These are phyloP conservation scores for Gymnoscelis rufifasciata DNA, from an alignment of 2,888 invertebrate species.

Conservation along the genomic window DNA sequence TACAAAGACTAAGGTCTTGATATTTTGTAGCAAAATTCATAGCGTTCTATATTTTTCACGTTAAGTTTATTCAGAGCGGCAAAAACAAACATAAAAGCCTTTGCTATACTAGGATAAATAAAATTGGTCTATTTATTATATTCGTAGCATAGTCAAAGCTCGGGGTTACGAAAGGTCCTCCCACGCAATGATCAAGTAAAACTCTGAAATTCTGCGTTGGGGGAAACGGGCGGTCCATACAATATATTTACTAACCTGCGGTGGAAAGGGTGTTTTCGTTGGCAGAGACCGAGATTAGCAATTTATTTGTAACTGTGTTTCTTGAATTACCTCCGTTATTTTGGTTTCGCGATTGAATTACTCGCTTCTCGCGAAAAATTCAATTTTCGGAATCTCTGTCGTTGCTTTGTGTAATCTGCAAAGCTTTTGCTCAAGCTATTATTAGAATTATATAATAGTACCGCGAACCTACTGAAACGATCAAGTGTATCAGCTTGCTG, in stretches of 20 bases:
- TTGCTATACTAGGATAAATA: conserved; percentile 31
- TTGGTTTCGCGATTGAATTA: conserved; percentile 11
- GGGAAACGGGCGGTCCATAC: conserved; percentile 1
- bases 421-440: background rate
- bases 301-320: conserved; percentile 19
- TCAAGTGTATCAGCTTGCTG: too few relatives aligned
- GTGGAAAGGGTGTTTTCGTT: conserved; percentile 14
- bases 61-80: conserved; percentile 18
- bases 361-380: conserved; percentile 11
- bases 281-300: conserved; percentile 17
- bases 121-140: conserved; percentile 36
- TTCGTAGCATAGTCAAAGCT: conserved; percentile 29
- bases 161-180: conserved; percentile 26
- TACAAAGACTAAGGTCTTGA: too few relatives aligned
- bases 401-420: background rate
- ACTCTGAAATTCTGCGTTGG: conserved; percentile 8
- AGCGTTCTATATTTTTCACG: too few relatives aligned
- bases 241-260: conserved; percentile 6
- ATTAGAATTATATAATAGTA: too few relatives aligned
- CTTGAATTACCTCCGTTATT: conserved; percentile 15
- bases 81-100: conserved; percentile 31
- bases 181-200: conserved; percentile 12
- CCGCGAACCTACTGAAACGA: too few relatives aligned
- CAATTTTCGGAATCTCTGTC: conserved; percentile 6
- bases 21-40: too few relatives aligned